A percentile compares a stretch with the other conserved stretches of the same genome.
Conservation (phyloP, 2,888 invertebrate species). For the Buathra laborator region DNA sequence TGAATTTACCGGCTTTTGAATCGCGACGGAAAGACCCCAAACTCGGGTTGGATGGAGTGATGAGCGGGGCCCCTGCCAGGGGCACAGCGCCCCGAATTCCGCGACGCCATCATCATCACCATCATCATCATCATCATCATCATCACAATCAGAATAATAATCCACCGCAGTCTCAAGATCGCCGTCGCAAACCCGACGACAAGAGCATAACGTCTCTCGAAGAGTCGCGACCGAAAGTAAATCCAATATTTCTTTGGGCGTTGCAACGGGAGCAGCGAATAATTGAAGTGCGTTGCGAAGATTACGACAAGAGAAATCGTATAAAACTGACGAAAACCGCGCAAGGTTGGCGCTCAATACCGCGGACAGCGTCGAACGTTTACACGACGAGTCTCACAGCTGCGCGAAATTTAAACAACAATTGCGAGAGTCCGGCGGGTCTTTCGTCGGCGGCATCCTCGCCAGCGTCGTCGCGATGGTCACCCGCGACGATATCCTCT, state of each 20-base stretch:
- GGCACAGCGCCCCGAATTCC: slow-evolving; percentile 84
- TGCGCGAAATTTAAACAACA: slow-evolving; percentile 75
- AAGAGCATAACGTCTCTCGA: slow-evolving; percentile 79
- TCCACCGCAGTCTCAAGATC: slow-evolving; percentile 66
- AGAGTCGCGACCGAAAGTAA: slow-evolving; percentile 88
- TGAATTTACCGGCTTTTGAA: slow-evolving; percentile 47
- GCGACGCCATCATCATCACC: slow-evolving; percentile 81
- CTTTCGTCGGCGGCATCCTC: slow-evolving; percentile 59
- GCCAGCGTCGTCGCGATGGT: slow-evolving; percentile 64
- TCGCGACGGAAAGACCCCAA: slow-evolving; percentile 57
- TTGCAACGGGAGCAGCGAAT: slow-evolving; percentile 93
- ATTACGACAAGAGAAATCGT: slow-evolving; percentile 94
- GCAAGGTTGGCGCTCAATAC: slow-evolving; percentile 93
- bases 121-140: slow-evolving; percentile 76
- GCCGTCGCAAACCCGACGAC: slow-evolving; percentile 52
- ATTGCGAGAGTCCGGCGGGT: slow-evolving; percentile 57
- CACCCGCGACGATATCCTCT: slow-evolving; percentile 66
- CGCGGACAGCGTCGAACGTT: slow-evolving; percentile 89
- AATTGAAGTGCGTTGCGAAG: slow-evolving; percentile 94
- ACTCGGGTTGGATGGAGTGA: slow-evolving; percentile 83
- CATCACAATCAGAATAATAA: slow-evolving; percentile 74
- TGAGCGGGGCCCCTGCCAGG: slow-evolving; percentile 84
- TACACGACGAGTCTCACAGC: slow-evolving; percentile 70
- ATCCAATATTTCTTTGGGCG: slow-evolving; percentile 95
- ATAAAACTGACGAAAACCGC: slow-evolving; percentile 93